phyloP scores from a whole-genome alignment of 2,113 vertebrate genomes.

The Seriola rivoliana region DNA sequence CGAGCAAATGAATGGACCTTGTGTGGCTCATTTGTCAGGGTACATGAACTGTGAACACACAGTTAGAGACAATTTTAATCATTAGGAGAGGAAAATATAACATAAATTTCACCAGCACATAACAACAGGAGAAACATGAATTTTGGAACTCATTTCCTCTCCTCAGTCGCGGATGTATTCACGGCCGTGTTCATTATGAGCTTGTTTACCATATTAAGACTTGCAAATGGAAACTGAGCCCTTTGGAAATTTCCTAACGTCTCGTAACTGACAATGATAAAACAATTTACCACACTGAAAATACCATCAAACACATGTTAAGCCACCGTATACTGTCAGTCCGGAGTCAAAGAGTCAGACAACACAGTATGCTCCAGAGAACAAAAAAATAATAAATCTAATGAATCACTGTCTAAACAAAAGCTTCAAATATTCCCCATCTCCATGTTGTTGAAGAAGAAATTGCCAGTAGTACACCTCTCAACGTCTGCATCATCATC shows the following conservation, averaged over 20 bases:
- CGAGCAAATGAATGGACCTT: slow-evolving; percentile 13
- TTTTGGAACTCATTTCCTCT: neutral
- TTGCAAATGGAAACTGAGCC: slow-evolving; percentile 14
- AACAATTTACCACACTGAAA: slow-evolving; percentile 16
- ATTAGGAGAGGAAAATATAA: neutral
- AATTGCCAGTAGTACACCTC: slow-evolving; percentile 35
- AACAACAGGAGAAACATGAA: slow-evolving; percentile 5
- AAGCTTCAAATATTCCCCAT: slow-evolving; percentile 34
- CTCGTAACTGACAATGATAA: slow-evolving; percentile 20
- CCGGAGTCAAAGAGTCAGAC: slow-evolving; percentile 5
- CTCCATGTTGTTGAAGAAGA: slow-evolving; percentile 29
- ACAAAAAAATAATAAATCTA: neutral
- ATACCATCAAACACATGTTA: slow-evolving; percentile 1
- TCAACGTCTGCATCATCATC: slow-evolving; percentile 44
- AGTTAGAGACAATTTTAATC: slow-evolving; percentile 7
- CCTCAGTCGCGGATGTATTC: neutral
- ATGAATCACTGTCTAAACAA: slow-evolving; percentile 44
- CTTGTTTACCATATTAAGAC: slow-evolving; percentile 35
- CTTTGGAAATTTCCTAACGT: slow-evolving; percentile 5
- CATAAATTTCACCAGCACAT: neutral
- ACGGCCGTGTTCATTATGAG: slow-evolving; percentile 14
- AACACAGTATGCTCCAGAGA: neutral
- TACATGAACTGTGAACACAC: slow-evolving; percentile 2
- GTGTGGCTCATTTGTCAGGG: slow-evolving; percentile 16
- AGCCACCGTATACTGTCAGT: slow-evolving; percentile 3